phyloP scores from a whole-genome alignment of 2,888 invertebrate genomes.

The Brenthis hecate region DNA sequence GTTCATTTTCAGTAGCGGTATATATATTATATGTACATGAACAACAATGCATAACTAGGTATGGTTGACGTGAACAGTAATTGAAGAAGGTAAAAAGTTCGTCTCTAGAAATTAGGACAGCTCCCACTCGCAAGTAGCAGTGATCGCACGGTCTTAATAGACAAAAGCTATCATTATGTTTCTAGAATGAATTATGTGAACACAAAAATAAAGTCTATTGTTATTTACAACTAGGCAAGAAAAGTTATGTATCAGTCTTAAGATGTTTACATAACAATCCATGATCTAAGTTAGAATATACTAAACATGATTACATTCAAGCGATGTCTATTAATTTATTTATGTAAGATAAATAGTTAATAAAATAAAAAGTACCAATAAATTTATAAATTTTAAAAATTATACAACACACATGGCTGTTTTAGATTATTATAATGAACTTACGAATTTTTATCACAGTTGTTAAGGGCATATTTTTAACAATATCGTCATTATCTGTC shows the following conservation, averaged over 20 bases:
- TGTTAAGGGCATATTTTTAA: slow-evolving; percentile 54
- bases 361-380: not conserved
- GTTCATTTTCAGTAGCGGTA: too few species aligned
- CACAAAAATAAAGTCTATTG: slow-evolving; percentile 21
- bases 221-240: slow-evolving; percentile 25
- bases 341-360: not conserved
- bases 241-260: slow-evolving; percentile 13
- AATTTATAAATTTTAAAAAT: not conserved
- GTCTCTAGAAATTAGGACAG: slow-evolving; percentile 13
- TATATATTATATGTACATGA: too few species aligned
- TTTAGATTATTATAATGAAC: slow-evolving; percentile 43
- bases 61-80: slow-evolving; percentile 8
- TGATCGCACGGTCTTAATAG: slow-evolving; percentile 24
- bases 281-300: not conserved
- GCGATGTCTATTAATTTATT: not conserved
- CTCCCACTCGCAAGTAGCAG: slow-evolving; percentile 23
- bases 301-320: slow-evolving; percentile 4
- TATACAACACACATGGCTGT: not conserved
- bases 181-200: not conserved
- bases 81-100: slow-evolving; percentile 19
- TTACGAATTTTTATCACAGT: slow-evolving; percentile 72
- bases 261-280: slow-evolving; percentile 16
- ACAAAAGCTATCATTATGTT: slow-evolving; percentile 17
- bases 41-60: too few species aligned
- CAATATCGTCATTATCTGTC: slow-evolving; percentile 48